phyloP scores from a whole-genome alignment of 2,888 invertebrate species.

The Argyra leucocephala region DNA sequence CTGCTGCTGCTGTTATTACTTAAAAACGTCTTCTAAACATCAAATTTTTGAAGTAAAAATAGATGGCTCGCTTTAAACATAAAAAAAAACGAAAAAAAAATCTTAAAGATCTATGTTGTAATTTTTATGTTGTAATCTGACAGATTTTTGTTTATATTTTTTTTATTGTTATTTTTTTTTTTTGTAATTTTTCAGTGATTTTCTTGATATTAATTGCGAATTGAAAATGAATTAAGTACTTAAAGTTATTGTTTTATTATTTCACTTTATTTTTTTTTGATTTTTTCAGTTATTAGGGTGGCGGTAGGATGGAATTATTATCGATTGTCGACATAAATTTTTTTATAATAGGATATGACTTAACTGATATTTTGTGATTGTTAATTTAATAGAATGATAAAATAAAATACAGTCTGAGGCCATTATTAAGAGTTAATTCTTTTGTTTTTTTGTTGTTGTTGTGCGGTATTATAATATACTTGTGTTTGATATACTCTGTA shows the following conservation, averaged over 20 bases:
- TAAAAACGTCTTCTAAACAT: background rate
- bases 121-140: conserved; percentile 1
- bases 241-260: too few species aligned
- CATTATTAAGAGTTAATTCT: too few species aligned
- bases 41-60: background rate
- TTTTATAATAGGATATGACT: background rate
- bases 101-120: background rate
- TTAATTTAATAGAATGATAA: too few species aligned
- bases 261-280: background rate
- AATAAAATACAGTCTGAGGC: too few species aligned
- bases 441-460: too few species aligned
- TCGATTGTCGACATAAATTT: background rate
- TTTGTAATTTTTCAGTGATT: background rate
- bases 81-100: background rate
- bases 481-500: too few species aligned
- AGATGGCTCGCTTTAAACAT: background rate
- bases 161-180: background rate
- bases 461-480: too few species aligned
- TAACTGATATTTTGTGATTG: background rate
- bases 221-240: conserved; percentile 3
- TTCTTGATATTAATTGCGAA: background rate
- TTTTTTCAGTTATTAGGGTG: background rate
- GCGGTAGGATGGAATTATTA: background rate
- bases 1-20: too few species aligned
- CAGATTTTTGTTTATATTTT: background rate